Conservation (phyloP, 1,140 invertebrate species). For the Cephus cinctus region DNA sequence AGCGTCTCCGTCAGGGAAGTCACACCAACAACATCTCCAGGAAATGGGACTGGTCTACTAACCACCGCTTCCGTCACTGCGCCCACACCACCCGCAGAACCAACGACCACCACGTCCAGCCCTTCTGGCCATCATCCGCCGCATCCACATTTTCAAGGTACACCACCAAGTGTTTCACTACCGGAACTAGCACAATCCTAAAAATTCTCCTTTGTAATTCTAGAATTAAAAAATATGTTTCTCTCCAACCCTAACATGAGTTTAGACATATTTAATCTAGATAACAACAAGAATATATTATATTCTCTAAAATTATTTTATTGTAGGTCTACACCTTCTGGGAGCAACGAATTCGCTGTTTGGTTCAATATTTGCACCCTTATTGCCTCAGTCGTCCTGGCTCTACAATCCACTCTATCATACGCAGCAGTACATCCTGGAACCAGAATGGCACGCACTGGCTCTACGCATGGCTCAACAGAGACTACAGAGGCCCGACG, state of each 20-base stretch:
- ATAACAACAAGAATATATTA: not conserved
- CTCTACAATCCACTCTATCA: conserved; percentile 51
- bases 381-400: conserved; percentile 50
- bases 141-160: conserved; percentile 49
- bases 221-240: conserved; percentile 10
- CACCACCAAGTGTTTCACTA: too few relatives aligned
- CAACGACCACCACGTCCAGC: conserved; percentile 37
- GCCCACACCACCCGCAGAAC: conserved; percentile 43
- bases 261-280: not conserved
- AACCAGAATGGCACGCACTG: conserved; percentile 51
- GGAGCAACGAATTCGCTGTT: conserved; percentile 49
- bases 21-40: conserved; percentile 42
- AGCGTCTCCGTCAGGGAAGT: conserved; percentile 49
- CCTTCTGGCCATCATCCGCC: conserved; percentile 43
- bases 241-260: conserved; percentile 3
- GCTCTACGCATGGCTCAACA: conserved; percentile 52
- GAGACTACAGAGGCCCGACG: conserved; percentile 47
- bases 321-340: conserved; percentile 49
- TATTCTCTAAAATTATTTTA: conserved; percentile 1
- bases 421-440: conserved; percentile 49
- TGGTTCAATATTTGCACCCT: conserved; percentile 51
- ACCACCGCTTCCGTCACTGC: conserved; percentile 45
- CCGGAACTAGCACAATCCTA: too few relatives aligned
- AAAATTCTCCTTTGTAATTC: too few relatives aligned
- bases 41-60: conserved; percentile 47